Base-by-base conservation (phyloP, 1,140 invertebrate species). In the Wasmannia auropunctata region DNA sequence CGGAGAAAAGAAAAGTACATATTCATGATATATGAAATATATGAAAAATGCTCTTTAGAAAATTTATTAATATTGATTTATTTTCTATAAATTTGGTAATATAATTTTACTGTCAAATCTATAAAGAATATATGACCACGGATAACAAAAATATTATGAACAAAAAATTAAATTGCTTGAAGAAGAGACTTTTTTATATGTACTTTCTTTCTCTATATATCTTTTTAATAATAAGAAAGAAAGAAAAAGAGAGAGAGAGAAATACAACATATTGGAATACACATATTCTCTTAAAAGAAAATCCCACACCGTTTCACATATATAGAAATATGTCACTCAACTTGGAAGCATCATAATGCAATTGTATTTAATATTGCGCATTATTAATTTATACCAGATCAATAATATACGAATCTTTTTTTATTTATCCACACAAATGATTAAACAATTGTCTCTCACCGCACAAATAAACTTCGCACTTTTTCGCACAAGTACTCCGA, bases 381-480 rank as follows among this genome's bases (percentile, higher is more conserved):
- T 77, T 49, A 43, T 43, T 31, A 16, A 58, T 43, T 58, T 22
- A 54, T 16, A 25, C n/a, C 6, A 31, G n/a, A 22, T 81, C 31
- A 46, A 72, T 72, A 43, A 56, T 11, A 31, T 54, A 58, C 31
- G 51, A 25, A 14, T 46, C 25, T 3, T 14, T 28, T 58, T 4
- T 6, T 7, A 67, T 49, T 72, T 58, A 43, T 72, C 11, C 25
- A 40, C 79, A 74, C 67, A 31, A 16, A 25, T 40, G 56, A 43
- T 34, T 3, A 70, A 69, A 37, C 8, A 14, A 46, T 43, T 34
- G 37, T 56, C 14, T 25, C 2, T 67, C 69, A 63, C 43, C 34
- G 8, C 74, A 58, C 56, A 22, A 56, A 37, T 11, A 34, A 22
- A 46, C 49, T 74, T 58, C 25, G 5, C 87, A 72, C 65, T 88